A percentile compares a stretch with the other conserved stretches of the same genome.
phyloP scores from a whole-genome alignment of 2,113 vertebrate genomes.

The Hassar affinis region DNA sequence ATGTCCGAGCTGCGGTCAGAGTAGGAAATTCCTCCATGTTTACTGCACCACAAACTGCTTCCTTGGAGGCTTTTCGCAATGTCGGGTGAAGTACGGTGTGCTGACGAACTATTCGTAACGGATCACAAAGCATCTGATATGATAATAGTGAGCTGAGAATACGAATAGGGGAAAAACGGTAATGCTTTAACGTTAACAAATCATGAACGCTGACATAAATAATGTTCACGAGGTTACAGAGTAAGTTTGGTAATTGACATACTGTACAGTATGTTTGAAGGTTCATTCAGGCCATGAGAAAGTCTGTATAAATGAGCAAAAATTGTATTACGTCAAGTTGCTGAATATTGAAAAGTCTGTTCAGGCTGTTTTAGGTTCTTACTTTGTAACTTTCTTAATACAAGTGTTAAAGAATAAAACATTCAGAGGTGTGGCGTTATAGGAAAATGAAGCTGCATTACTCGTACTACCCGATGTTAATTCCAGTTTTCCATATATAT shows the following conservation, averaged over 20 bases:
- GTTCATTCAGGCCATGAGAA: not conserved
- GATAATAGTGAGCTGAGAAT: conserved; percentile 8
- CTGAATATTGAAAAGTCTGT: not conserved
- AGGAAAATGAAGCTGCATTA: not conserved
- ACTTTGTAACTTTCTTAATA: no score
- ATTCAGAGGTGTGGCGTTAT: not conserved
- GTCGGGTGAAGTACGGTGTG: not conserved
- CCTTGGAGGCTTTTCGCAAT: conserved; percentile 40
- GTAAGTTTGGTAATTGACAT: not conserved
- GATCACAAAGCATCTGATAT: conserved; percentile 27
- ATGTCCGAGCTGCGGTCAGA: conserved; percentile 42
- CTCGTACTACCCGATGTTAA: not conserved
- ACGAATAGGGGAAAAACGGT: not conserved
- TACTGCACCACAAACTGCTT: conserved; percentile 42
- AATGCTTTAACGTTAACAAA: not conserved
- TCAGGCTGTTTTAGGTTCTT: not conserved
- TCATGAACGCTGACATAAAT: not conserved
- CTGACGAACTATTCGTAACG: conserved; percentile 29
- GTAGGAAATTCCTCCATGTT: conserved; percentile 50
- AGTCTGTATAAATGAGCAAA: not conserved
- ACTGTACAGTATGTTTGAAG: not conserved
- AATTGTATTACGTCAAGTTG: not conserved
- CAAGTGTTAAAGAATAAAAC: not conserved
- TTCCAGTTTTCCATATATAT: no score
- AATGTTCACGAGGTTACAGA: not conserved